Evolutionary conservation across 2,797 vertebrate genomes (phyloP), one percentile per base, ranked within the genome.

Genomic region (Poecilia velifera): DNA sequence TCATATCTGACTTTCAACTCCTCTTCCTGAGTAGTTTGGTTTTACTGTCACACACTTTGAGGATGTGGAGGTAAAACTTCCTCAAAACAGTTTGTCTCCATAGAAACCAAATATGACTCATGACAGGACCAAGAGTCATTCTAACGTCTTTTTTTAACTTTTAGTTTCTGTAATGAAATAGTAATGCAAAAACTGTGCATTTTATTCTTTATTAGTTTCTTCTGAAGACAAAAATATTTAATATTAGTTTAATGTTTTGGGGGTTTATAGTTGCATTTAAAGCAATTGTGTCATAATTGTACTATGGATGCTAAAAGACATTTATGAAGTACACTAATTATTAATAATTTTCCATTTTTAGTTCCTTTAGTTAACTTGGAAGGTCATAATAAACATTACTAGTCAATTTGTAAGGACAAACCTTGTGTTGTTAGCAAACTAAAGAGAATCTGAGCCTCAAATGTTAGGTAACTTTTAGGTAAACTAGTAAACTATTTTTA

Each of bases 11-110:
- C 66, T 73, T 71, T 83, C 64, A 80, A 45, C 36, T 66, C 77
- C 73, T 47, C 64, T 12, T 57, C 22, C 39, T 5, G 31, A 34
- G 6, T 36, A 13, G 20, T 25, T 22, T 1, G 22, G n/a, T 31
- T 4, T 71, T 10, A 14, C 8, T 6, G 70, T 12, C 66, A 74
- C 53, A 43, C 70, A 74, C 6, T 31, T 0, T 31, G n/a, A 76
- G 82, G 84, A 87, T 82, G 73, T 72, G 76, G 51, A 77, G 77
- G 78, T 62, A 39, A 34, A 71, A 93, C 85, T 82, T 92, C 88
- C 87, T 84, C 72, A 36, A 70, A 81, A 68, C 76, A 81, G 36
- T 18, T 18, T 43, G 18, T 93, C 83, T 62, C 94, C 70, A 87
- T 91, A 77, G 91, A 76, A 88, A 93, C 91, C 66, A 41, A 18